Percentiles rank a stretch among this genome's conserved stretches.
Conservation (phyloP, 2,888 invertebrate genomes). For the Habroteleia sp. region DNA sequence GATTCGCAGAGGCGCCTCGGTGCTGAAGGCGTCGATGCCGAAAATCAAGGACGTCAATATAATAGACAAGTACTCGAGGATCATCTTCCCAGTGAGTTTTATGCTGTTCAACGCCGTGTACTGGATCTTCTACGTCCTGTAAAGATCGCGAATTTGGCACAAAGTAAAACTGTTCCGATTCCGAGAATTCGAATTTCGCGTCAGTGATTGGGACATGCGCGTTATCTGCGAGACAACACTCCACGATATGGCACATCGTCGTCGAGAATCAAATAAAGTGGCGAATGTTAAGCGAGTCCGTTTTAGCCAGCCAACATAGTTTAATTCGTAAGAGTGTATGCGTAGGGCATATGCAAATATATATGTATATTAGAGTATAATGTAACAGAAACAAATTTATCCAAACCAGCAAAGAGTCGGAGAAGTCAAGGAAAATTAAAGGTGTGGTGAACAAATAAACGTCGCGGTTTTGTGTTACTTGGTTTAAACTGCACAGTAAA, state of each 20-base stretch:
- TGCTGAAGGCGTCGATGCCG: slow-evolving; percentile 94
- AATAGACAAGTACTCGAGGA: slow-evolving; percentile 97
- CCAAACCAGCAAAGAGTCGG: slow-evolving; percentile 3
- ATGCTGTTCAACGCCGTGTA: slow-evolving; percentile 97
- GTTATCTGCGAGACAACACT: slow-evolving; percentile 7
- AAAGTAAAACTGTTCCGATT: neutral
- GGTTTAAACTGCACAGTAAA: too few species aligned
- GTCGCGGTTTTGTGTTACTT: too few species aligned
- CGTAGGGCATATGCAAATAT: slow-evolving; percentile 52
- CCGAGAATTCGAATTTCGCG: too few species aligned
- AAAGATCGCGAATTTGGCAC: slow-evolving; percentile 46
- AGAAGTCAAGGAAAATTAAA: neutral
- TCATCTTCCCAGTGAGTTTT: slow-evolving; percentile 97
- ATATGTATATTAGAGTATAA: slow-evolving; percentile 61
- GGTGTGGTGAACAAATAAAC: slow-evolving; percentile 6
- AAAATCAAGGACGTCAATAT: slow-evolving; percentile 98
- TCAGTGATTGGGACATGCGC: too few species aligned
- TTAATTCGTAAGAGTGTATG: slow-evolving; percentile 50
- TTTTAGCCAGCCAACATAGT: slow-evolving; percentile 49
- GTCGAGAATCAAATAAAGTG: slow-evolving; percentile 48
- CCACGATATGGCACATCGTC: slow-evolving; percentile 16
- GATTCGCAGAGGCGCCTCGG: slow-evolving; percentile 91
- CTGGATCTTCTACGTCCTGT: slow-evolving; percentile 94
- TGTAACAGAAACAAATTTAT: slow-evolving; percentile 27
- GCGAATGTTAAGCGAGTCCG: slow-evolving; percentile 39